Base-by-base conservation (phyloP, 1,140 invertebrate genomes). In the Nymphalis io region DNA sequence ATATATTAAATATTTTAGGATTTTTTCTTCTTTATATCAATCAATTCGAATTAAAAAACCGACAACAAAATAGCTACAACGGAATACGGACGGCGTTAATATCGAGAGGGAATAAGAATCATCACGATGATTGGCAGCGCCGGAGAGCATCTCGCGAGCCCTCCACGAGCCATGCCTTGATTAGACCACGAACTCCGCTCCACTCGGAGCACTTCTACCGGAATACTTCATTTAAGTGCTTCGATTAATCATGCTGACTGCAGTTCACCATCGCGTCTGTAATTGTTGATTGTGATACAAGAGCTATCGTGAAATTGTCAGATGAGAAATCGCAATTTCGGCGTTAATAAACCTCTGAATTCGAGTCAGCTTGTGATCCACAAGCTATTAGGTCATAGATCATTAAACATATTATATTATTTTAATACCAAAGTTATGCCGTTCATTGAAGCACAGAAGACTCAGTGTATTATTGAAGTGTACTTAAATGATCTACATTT, bases 71-170 rank as follows among this genome's bases (percentile, higher is more conserved):
- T n/a, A 46, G 42, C 42, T n/a, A n/a, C 42, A 2, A 42, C 42
- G 13, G n/a, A 46, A 46, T 46, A 46, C 2, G 42, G 16, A n/a
- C 42, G 5, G 6, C 42, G 42, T 46, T n/a, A 6, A 18, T n/a
- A 46, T 46, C 42, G 48, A 51, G 48, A 51, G 48, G 20, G 16
- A 51, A 16, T 51, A 51, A 51, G 48, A 51, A 51, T 51, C 48
- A 51, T 51, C 15, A 18, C 11, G 40, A 15, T 55, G 51, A 55
- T 27, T 51, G 48, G 48, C 51, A n/a, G 20, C 51, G 51, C 21
- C 13, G 51, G 15, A 55, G 51, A 27, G 51, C 20, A 10, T 15
- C 51, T 55, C 48, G 21, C 51, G 51, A 55, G 21, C 21, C 13
- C 51, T 55, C 21, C 12, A n/a, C 48, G 20, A 15, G n/a, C 21